Conservation (phyloP, 2,888 invertebrate species). For the Galerucella nymphaeae region DNA sequence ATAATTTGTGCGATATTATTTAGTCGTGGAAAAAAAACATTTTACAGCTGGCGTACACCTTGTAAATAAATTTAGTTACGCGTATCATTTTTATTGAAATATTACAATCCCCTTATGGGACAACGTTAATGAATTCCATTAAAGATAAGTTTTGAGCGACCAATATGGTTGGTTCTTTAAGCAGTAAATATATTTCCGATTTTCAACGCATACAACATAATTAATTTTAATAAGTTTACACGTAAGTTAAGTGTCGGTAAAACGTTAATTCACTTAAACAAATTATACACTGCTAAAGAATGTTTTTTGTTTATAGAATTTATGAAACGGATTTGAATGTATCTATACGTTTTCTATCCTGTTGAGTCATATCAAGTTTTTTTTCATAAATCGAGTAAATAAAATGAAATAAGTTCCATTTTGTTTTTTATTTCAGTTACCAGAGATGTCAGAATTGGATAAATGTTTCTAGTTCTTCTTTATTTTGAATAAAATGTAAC, state of each 20-base stretch:
- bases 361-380: too few species aligned
- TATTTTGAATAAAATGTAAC: too few species aligned
- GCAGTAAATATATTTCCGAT: conserved; percentile 5
- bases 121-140: conserved; percentile 4
- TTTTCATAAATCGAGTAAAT: too few species aligned
- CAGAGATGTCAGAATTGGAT: too few species aligned
- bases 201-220: conserved; percentile 8
- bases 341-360: too few species aligned
- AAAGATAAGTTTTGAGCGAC: background rate
- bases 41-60: background rate
- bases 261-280: conserved; percentile 5
- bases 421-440: too few species aligned
- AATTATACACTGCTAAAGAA: background rate
- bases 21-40: too few species aligned
- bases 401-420: too few species aligned
- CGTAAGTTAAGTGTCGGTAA: background rate
- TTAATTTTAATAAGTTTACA: conserved; percentile 8
- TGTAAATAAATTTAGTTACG: conserved; percentile 20
- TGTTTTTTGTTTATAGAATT: background rate
- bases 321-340: background rate
- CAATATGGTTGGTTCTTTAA: background rate
- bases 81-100: background rate
- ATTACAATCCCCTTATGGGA: background rate
- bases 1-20: too few species aligned
- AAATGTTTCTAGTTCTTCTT: too few species aligned